These are phyloP conservation scores for Ophiothrix spiculata DNA, from an alignment of 35 echinoderm and acorn worm genomes.

Conservation along the genomic window DNA sequence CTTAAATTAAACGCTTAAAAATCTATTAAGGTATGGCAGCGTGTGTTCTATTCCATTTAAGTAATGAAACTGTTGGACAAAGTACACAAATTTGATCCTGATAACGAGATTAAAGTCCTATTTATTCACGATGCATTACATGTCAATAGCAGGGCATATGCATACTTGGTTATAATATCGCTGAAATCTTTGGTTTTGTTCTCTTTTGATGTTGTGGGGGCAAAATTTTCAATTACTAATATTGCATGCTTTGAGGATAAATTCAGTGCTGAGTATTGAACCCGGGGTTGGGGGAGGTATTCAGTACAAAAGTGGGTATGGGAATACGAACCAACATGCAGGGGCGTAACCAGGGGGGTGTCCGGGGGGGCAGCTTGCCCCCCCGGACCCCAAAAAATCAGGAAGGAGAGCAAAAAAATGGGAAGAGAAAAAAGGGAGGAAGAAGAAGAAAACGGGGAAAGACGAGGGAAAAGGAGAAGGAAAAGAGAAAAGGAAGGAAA, in stretches of 20 bases:
- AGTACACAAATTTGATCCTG: conserved; percentile 4
- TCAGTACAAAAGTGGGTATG: too few species aligned
- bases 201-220: background rate
- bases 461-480: too few species aligned
- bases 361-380: too few species aligned
- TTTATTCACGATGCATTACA: conserved; percentile 13
- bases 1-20: conserved; percentile 6
- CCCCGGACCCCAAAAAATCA: too few species aligned
- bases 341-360: too few species aligned
- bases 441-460: too few species aligned
- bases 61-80: background rate
- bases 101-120: conserved; percentile 2
- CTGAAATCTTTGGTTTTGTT: background rate
- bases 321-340: too few species aligned
- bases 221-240: background rate
- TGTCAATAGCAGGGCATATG: background rate
- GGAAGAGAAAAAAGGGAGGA: too few species aligned
- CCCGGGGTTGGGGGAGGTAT: too few species aligned
- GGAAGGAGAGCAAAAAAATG: too few species aligned
- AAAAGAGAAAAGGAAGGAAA: too few species aligned
- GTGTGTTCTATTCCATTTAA: conserved; percentile 1
- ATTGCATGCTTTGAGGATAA: background rate
- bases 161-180: too few species aligned
- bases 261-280: background rate
- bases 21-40: conserved; percentile 1